Evolutionary conservation across 2,797 vertebrate genomes (phyloP).

Genomic region (Lutjanus campechanus): DNA sequence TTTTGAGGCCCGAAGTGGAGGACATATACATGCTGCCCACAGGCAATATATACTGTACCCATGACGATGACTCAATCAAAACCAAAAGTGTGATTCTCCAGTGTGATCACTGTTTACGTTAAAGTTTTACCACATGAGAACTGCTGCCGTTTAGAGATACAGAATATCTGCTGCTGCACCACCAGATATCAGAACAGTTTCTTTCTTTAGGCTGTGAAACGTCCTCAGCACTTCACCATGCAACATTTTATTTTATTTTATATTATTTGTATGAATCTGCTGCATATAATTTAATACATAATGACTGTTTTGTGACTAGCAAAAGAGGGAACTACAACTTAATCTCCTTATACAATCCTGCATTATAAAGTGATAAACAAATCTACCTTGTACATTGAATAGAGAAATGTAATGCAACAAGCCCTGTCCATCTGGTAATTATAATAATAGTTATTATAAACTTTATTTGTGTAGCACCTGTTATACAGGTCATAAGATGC

Average conservation of each 20-base stretch:
- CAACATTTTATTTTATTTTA: no score
- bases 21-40: constrained; percentile 38
- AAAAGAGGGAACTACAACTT: no score
- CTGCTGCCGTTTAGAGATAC: neutral
- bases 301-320: no score
- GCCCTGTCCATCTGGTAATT: neutral
- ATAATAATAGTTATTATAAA: neutral
- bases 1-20: neutral
- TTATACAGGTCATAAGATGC: neutral
- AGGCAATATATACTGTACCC: neutral
- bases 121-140: neutral
- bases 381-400: neutral
- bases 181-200: no score
- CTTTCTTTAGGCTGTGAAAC: no score
- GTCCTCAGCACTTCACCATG: no score
- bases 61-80: neutral
- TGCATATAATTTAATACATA: no score
- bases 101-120: neutral
- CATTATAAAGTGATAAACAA: no score
- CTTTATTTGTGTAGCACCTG: neutral
- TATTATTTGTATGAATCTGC: no score
- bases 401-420: neutral
- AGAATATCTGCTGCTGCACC: no score
- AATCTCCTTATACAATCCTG: no score
- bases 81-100: constrained; percentile 2